Conservation (phyloP, 2,797 vertebrate species). For the Tenualosa thibaudeaui region DNA sequence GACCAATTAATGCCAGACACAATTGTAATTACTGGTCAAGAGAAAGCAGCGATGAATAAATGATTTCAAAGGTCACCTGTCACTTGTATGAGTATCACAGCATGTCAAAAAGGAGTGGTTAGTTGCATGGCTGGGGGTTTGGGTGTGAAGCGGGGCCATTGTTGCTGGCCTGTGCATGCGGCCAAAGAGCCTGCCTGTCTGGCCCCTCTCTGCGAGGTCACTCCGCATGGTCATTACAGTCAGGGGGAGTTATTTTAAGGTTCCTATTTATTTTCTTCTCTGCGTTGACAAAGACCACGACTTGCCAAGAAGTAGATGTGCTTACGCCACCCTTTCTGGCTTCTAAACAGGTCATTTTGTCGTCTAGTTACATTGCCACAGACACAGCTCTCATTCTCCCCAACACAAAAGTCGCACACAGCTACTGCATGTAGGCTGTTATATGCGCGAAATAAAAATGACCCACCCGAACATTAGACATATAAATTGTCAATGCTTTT, state of each 20-base stretch:
- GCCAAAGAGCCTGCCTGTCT: not conserved
- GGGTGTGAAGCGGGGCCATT: not conserved
- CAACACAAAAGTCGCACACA: conserved; percentile 69
- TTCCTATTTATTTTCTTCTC: conserved; percentile 27
- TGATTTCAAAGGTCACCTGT: not conserved
- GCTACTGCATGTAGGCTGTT: not conserved
- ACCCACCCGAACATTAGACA: not conserved
- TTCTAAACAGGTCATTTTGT: conserved; percentile 77
- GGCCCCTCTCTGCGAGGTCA: not conserved
- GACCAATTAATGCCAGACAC: not conserved
- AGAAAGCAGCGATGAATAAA: not conserved
- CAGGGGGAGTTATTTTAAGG: conserved; percentile 18
- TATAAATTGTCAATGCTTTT: not conserved
- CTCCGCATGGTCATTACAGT: not conserved
- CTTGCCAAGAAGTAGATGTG: conserved; percentile 66
- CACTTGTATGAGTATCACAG: not conserved
- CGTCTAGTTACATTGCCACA: conserved; percentile 74
- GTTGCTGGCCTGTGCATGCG: not conserved
- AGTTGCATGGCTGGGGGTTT: not conserved
- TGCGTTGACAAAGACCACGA: conserved; percentile 53
- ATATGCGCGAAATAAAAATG: not conserved
- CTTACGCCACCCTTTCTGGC: conserved; percentile 69
- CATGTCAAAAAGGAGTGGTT: not conserved
- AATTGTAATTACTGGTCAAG: not conserved
- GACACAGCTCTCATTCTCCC: conserved; percentile 74